Percentiles rank a stretch among this genome's conserved stretches.
phyloP scores from a whole-genome alignment of 2,888 invertebrate genomes.

The Xylota segnis region DNA sequence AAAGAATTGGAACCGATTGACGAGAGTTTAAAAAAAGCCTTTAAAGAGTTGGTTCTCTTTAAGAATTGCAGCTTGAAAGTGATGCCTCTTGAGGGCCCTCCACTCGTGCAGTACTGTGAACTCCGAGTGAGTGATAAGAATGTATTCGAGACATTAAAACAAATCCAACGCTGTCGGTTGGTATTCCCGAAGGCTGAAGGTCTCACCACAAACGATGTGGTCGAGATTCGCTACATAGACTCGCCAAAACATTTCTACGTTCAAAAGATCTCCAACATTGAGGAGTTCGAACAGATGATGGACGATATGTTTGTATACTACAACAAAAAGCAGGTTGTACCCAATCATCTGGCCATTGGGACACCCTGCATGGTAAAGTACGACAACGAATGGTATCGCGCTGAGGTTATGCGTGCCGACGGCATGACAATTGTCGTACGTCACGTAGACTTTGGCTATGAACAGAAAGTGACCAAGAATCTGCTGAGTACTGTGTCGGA shows the following conservation, averaged over 20 bases:
- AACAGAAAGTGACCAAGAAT: constrained; percentile 89
- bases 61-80: constrained; percentile 88
- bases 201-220: constrained; percentile 81
- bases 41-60: constrained; percentile 88
- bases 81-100: constrained; percentile 88
- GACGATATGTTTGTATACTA: constrained; percentile 87
- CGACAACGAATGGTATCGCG: constrained; percentile 95
- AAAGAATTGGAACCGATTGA: constrained; percentile 87
- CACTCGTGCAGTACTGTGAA: constrained; percentile 91
- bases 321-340: constrained; percentile 85
- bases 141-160: constrained; percentile 80
- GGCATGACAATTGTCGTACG: constrained; percentile 88
- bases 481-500: constrained; percentile 88
- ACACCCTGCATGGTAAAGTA: constrained; percentile 92
- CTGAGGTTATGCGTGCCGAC: constrained; percentile 88
- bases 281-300: constrained; percentile 88
- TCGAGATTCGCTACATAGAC: constrained; percentile 83
- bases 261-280: constrained; percentile 88
- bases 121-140: constrained; percentile 86
- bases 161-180: constrained; percentile 81
- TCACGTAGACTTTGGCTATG: constrained; percentile 98
- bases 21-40: constrained; percentile 88
- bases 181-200: constrained; percentile 81
- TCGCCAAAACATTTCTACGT: constrained; percentile 91
- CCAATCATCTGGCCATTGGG: constrained; percentile 85